phyloP scores from a whole-genome alignment of 2,797 vertebrate genomes.

The Phrynocephalus guinanensis region DNA sequence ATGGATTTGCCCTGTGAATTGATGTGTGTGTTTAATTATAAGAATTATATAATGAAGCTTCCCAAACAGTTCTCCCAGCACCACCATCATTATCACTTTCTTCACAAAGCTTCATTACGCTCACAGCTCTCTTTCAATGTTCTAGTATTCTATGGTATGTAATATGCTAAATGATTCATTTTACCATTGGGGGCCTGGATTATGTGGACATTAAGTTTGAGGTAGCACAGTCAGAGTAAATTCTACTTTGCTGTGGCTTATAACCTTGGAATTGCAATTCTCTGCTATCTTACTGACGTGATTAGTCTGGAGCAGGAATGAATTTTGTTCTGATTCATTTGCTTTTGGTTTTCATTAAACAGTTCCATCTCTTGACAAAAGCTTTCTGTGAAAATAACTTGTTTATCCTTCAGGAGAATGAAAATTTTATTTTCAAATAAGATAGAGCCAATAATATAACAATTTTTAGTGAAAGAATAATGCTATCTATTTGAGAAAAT shows the following conservation, averaged over 20 bases:
- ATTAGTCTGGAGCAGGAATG: background rate
- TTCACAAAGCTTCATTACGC: background rate
- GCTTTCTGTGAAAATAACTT: slow-evolving; percentile 4
- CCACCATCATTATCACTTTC: background rate
- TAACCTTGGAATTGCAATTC: slow-evolving; percentile 15
- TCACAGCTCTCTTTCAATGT: background rate
- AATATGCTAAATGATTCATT: slow-evolving; percentile 14
- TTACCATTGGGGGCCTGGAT: background rate
- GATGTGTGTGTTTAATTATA: background rate
- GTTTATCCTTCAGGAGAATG: background rate
- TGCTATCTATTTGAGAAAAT: background rate
- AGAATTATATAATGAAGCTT: background rate
- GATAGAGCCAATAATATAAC: background rate
- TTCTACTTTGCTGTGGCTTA: background rate
- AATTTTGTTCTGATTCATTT: background rate
- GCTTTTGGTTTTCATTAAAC: background rate
- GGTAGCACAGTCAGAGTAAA: slow-evolving; percentile 11
- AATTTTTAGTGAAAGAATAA: background rate
- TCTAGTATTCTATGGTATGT: background rate
- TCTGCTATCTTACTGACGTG: slow-evolving; percentile 1
- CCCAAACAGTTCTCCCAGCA: background rate
- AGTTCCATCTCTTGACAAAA: slow-evolving; percentile 24
- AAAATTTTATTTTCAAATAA: background rate
- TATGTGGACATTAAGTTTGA: background rate
- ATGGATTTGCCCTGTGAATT: background rate